Evolutionary conservation across 2,113 vertebrate genomes (phyloP), one percentile per base, ranked within the genome.

Genomic region (Petromus typicus): DNA sequence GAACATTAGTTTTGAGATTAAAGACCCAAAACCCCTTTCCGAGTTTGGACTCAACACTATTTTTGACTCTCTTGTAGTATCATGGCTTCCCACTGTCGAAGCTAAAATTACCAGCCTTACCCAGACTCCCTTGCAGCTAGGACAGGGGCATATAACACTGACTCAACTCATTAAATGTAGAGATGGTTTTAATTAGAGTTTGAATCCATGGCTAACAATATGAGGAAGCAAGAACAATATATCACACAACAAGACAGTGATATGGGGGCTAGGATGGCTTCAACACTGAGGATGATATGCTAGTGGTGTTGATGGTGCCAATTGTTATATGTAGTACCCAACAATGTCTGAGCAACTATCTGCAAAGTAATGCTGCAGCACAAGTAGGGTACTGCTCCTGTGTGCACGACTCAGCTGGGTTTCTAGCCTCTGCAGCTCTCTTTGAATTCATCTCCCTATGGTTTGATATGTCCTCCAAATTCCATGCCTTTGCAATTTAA

Each of bases 321-420:
- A 20, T 13, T 69, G 27, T 32, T 37, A 1, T 2, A 0, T 32
- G 14, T 82, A 45, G 34, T 43, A 22, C 59, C 27, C n/a, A 16
- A 14, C 14, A n/a, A 43, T 4, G 3, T 30, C 17, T 12, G 43
- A 37, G 18, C 25, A 5, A 13, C 17, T 78, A 27, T 78, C 67
- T 43, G 14, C 45, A 32, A 32, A 30, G 43, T 18, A 30, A 3
- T 30, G 66, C 43, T 43, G n/a, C 43, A 71, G n/a, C 59, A 34
- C 1, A 4, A 56, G 0, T 23, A 6, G 18, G 45, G 23, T 5
- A 9, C 2, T n/a, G 4, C 25, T 34, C 66, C 37, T 43, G 32
- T 6, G 32, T n/a, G 8, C 3, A 0, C 7, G 34, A 34, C 7
- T 8, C 10, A 5, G 6, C 13, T 37, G 7, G 1, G 3, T 66